Base-by-base conservation (phyloP, 53 echinoderm and acorn worm species). In the Astropecten irregularis region DNA sequence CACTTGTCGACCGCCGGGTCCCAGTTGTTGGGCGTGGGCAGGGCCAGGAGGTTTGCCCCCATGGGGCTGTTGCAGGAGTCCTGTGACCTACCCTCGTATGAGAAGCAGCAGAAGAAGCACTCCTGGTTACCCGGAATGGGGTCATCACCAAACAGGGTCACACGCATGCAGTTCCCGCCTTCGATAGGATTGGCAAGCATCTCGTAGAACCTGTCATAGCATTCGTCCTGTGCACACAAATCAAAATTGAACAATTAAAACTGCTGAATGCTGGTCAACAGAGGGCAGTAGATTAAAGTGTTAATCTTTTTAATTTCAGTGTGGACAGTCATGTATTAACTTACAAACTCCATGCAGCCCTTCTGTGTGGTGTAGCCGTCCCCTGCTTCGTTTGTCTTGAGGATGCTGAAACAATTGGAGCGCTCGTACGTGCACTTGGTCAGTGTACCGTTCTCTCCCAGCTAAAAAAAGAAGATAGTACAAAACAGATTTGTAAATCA, bases 301-400 rank as follows among this genome's bases (percentile, higher is more conserved):
- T n/a, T n/a, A n/a, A n/a, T n/a, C n/a, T n/a, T n/a, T n/a, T n/a
- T 44, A 13, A 44, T 44, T 44, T 44, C 13, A 44, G 46, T 9
- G 13, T 44, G 46, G 46, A 44, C 13, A 9, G 7, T 44, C 7
- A 9, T 44, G 7, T n/a, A 15, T 62, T 15, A 2, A 79, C 92
- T 95, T 83, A 95, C 95, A 23, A 55, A 59, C 29, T 95, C 90
- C 82, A 92, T 92, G 88, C 95, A 95, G 9, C 88, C 84, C 56
- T 95, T 95, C 55, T 68, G 42, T 8, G 84, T 82, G 30, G 88
- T 76, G 63, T 71, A 92, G 4, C 95, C 95, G 39, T 92, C 88
- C 16, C 88, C 92, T 25, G 57, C 64, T 0, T 85, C 72, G 59
- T 95, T 95, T 88, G 88, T 93, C 68, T 95, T 88, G 33, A 88